Evolutionary conservation across 2,888 invertebrate species (phyloP).

Genomic region (Drosophila affinis): DNA sequence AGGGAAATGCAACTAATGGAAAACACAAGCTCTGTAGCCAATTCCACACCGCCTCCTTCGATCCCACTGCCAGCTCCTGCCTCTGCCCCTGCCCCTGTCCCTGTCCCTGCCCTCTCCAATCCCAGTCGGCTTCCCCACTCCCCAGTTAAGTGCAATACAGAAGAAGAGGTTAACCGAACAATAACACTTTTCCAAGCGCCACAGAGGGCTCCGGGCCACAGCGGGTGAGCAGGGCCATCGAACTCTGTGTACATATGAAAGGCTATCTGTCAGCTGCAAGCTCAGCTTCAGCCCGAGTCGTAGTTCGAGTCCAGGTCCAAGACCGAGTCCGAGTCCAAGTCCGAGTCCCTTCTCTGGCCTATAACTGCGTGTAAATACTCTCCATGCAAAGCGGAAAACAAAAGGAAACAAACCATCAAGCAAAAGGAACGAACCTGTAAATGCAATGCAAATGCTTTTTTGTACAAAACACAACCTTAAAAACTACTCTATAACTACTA

Average conservation of each 20-base stretch:
- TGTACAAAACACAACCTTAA: constrained; percentile 32
- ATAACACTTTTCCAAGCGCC: constrained; percentile 26
- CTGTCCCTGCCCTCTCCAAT: too few relatives aligned
- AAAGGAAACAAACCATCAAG: constrained; percentile 26
- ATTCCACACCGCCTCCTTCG: background rate
- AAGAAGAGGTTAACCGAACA: constrained; percentile 13
- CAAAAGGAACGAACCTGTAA: constrained; percentile 31
- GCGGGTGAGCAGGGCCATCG: background rate
- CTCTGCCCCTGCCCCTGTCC: background rate
- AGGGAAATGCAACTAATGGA: constrained; percentile 70
- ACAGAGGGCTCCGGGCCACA: constrained; percentile 14
- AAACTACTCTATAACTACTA: constrained; percentile 5
- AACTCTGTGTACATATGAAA: background rate
- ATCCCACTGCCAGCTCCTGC: background rate
- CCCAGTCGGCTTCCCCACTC: background rate
- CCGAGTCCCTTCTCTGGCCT: background rate
- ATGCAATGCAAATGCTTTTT: constrained; percentile 33
- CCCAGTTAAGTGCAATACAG: constrained; percentile 24
- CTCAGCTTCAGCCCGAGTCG: background rate
- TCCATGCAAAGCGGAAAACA: constrained; percentile 4
- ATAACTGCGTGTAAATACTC: constrained; percentile 34
- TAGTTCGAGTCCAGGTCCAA: background rate
- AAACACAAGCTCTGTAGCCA: constrained; percentile 33
- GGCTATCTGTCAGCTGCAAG: background rate
- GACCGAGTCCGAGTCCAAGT: background rate